Base-by-base conservation (phyloP, 92 coral and sea anemone genomes). In the Blastomussa wellsi region DNA sequence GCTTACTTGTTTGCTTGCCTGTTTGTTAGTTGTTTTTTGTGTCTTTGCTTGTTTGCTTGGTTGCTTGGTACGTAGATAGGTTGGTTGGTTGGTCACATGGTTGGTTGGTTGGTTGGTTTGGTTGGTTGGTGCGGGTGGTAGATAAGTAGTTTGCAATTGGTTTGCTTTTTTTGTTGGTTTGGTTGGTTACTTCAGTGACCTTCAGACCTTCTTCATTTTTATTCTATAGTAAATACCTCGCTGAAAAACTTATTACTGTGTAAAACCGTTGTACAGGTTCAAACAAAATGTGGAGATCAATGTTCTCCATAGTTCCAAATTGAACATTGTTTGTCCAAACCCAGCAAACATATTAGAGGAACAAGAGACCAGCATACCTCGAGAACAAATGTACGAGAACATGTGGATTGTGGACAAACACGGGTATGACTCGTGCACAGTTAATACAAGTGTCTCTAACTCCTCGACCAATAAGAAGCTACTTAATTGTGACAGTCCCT, bases 361-460 rank as follows among this genome's bases (percentile, higher is more conserved):
- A 22, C 75, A 73, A 17, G 85, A 74, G 7, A 69, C 68, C 52
- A 89, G 88, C 62, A 62, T 89, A 57, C 95, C 89, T 0, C 19
- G 68, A 79, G 92, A 91, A 79, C 79, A 81, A 32, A 75, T 94
- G 82, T 89, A 77, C 74, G 97, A 94, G 29, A 94, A 94, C 67
- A 67, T 94, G 76, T 94, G 97, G 97, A 82, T 91, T 4, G 97
- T 94, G 67, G 90, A 74, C 84, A 87, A 94, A 73, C 36, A 88
- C 13, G 92, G 87, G 6, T 94, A 74, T 86, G 90, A 92, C 86
- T 67, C 92, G 26, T 94, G 97, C 72, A 81, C 85, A 32, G 95
- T 92, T 3, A 87, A 88, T 32, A 64, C 72, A 65, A 79, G 89
- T 36, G 78, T 36, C 60, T 15, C 65, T 2, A 82, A 86, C 31